Evolutionary conservation across 2,113 vertebrate genomes (phyloP).

Genomic region (Pelusios castaneus): DNA sequence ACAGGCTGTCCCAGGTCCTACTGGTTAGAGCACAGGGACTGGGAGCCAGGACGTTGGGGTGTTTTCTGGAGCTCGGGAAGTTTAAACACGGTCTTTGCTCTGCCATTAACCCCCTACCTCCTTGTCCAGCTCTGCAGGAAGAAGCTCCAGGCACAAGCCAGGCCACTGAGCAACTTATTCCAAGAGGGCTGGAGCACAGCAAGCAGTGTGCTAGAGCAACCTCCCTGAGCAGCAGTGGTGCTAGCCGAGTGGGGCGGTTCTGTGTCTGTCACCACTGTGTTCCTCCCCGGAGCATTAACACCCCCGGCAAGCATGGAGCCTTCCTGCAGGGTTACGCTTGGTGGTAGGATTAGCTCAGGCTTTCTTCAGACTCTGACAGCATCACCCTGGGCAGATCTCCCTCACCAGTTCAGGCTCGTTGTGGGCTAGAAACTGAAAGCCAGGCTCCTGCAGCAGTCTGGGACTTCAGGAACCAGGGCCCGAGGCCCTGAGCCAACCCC

Average conservation of each 20-base stretch:
- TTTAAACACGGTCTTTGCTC: too few species aligned
- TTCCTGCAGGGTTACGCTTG: neutral
- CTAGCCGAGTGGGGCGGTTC: too few species aligned
- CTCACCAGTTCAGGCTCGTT: neutral
- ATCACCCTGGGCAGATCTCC: neutral
- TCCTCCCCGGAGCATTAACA: too few species aligned
- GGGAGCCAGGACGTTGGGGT: neutral
- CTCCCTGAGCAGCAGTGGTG: too few species aligned
- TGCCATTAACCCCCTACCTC: too few species aligned
- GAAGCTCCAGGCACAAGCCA: too few species aligned
- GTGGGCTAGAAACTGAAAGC: neutral
- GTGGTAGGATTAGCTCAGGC: neutral
- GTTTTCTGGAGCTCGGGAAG: neutral
- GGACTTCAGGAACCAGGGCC: neutral
- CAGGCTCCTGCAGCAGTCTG: too few species aligned
- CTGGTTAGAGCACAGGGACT: neutral
- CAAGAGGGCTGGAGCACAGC: too few species aligned
- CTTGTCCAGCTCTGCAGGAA: neutral
- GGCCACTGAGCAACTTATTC: too few species aligned
- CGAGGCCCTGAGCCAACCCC: too few species aligned
- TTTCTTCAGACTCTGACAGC: neutral
- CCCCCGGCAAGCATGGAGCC: neutral
- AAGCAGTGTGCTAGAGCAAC: too few species aligned
- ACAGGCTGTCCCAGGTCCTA: neutral
- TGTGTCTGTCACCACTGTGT: too few species aligned